Conservation (phyloP, 2,797 vertebrate species). For the Melanotaenia pygmaea region DNA sequence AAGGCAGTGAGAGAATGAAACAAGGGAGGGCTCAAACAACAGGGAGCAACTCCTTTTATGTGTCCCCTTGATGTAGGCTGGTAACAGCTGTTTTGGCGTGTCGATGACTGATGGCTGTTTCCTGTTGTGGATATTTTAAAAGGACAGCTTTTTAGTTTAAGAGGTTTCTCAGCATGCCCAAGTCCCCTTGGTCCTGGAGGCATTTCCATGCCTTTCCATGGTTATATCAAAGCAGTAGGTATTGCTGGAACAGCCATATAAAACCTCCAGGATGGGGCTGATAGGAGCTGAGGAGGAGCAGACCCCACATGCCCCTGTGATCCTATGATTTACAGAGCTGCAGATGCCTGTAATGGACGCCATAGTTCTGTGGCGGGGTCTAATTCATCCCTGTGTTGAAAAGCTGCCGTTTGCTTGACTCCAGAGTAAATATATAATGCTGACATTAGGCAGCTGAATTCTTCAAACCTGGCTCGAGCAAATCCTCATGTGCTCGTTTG, state of each 20-base stretch:
- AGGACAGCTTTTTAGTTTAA: slow-evolving; percentile 86
- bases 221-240: slow-evolving; percentile 72
- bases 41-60: slow-evolving; percentile 84
- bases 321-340: slow-evolving; percentile 76
- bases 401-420: slow-evolving; percentile 69
- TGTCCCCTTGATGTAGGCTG: slow-evolving; percentile 88
- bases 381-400: slow-evolving; percentile 76
- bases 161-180: slow-evolving; percentile 79
- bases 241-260: slow-evolving; percentile 74
- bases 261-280: slow-evolving; percentile 62
- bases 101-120: slow-evolving; percentile 90
- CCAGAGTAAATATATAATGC: slow-evolving; percentile 73
- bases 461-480: slow-evolving; percentile 64
- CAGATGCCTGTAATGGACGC: slow-evolving; percentile 73
- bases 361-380: slow-evolving; percentile 61
- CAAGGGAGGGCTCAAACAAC: slow-evolving; percentile 83
- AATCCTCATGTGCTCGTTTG: slow-evolving; percentile 69
- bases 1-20: slow-evolving; percentile 80
- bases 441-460: slow-evolving; percentile 70
- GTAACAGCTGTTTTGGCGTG: slow-evolving; percentile 91
- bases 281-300: slow-evolving; percentile 64
- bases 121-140: slow-evolving; percentile 90
- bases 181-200: slow-evolving; percentile 68
- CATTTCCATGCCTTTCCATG: slow-evolving; percentile 74
- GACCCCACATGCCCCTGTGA: slow-evolving; percentile 75